Evolutionary conservation across 2,888 invertebrate species (phyloP).

Genomic region (Hypselothyrea guttata): DNA sequence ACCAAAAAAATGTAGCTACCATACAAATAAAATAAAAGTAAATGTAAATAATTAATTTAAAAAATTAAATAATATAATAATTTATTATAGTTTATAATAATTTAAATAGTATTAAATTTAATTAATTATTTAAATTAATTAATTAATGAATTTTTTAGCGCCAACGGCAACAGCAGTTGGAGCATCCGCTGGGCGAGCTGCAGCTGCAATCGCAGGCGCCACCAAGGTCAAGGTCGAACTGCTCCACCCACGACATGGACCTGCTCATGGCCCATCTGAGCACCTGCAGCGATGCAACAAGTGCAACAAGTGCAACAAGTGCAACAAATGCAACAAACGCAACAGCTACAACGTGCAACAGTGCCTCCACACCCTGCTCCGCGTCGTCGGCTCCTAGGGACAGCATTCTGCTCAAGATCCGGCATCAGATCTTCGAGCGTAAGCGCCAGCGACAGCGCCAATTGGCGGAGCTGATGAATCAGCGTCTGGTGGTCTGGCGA

Average conservation of each 20-base stretch:
- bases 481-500: conserved; percentile 76
- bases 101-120: background rate
- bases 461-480: conserved; percentile 65
- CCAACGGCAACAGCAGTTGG: background rate
- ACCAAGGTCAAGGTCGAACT: background rate
- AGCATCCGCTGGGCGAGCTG: conserved; percentile 28
- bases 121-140: background rate
- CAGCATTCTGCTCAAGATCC: conserved; percentile 78
- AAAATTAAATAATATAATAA: too few species aligned
- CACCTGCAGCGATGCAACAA: conserved; percentile 31
- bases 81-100: too few species aligned
- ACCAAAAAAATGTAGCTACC: too few species aligned
- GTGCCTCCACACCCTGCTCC: too few species aligned
- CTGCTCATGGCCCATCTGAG: conserved; percentile 44
- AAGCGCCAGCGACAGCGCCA: conserved; percentile 77
- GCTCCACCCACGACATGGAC: conserved; percentile 38
- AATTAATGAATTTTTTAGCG: too few species aligned
- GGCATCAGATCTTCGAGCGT: conserved; percentile 80
- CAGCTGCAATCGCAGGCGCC: background rate
- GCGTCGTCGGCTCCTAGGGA: conserved; percentile 53
- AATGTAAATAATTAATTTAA: too few species aligned
- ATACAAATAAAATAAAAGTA: too few species aligned
- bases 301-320: conserved; percentile 22
- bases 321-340: too few species aligned
- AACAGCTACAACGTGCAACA: too few species aligned